Conservation (phyloP, 2,113 vertebrate genomes). For the Pelecanoides urinatrix region DNA sequence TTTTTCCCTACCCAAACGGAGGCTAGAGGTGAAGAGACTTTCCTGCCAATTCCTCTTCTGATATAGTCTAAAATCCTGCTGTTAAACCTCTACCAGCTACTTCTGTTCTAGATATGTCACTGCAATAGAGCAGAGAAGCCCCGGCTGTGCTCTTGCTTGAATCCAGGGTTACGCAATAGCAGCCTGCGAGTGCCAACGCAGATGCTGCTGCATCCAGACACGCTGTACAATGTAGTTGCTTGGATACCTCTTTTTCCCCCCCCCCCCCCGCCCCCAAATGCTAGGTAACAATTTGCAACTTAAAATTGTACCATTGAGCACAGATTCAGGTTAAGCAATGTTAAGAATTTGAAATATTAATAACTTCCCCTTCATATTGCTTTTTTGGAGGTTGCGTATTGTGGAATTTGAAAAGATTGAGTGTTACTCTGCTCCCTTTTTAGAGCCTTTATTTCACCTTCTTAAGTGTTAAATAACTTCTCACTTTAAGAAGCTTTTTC, state of each 20-base stretch:
- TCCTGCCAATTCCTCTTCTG: not conserved
- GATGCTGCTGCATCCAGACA: slow-evolving; percentile 35
- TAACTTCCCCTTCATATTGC: not conserved
- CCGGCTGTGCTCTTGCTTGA: not conserved
- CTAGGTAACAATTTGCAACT: slow-evolving; percentile 48
- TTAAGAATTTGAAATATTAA: slow-evolving; percentile 43
- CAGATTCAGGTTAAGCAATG: slow-evolving; percentile 29
- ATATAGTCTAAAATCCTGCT: not conserved
- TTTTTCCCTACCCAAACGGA: not conserved
- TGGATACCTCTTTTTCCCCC: slow-evolving; percentile 41
- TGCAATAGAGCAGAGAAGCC: not conserved
- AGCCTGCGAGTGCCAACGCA: not conserved
- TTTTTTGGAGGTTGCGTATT: slow-evolving; percentile 6
- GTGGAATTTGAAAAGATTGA: not conserved
- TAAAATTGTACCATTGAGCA: not conserved
- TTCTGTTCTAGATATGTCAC: slow-evolving; percentile 31
- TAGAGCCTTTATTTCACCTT: not conserved
- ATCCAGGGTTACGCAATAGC: slow-evolving; percentile 7
- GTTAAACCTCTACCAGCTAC: not conserved
- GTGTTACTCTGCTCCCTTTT: not conserved
- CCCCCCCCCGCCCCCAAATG: not conserved
- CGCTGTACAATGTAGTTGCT: slow-evolving; percentile 43
- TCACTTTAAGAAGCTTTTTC: not conserved
- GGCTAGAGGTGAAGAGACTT: not conserved
- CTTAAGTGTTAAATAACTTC: not conserved